Conservation (phyloP, 35 echinoderm and acorn worm genomes). For the Holothuria glaberrima region DNA sequence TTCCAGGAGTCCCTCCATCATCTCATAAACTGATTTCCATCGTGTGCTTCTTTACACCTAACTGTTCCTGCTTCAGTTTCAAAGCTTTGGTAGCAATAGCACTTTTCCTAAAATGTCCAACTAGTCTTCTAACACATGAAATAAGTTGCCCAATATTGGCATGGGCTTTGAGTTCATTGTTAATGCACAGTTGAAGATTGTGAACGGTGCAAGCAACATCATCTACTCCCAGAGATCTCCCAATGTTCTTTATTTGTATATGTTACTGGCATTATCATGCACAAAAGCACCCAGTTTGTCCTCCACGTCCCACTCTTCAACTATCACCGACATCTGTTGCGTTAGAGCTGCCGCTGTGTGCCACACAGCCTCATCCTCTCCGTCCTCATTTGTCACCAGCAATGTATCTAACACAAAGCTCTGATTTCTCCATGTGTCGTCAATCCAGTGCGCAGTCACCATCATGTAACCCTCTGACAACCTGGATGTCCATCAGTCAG, state of each 20-base stretch:
- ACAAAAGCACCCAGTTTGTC: no score
- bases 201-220: slow-evolving; percentile 48
- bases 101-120: background rate
- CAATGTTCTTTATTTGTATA: no score
- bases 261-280: slow-evolving; percentile 68
- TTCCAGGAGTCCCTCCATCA: no score
- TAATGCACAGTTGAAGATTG: no score
- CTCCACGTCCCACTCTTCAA: slow-evolving; percentile 39
- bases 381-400: background rate
- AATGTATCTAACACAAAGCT: background rate
- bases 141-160: background rate
- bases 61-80: no score
- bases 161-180: no score
- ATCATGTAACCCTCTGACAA: background rate
- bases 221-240: no score
- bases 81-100: background rate
- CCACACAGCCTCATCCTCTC: background rate
- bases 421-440: background rate
- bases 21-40: no score
- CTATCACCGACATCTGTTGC: slow-evolving; percentile 8
- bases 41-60: no score
- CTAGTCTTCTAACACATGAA: background rate
- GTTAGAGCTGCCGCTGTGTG: slow-evolving; percentile 10
- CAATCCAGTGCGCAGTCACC: background rate
- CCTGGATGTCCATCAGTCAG: no score